Evolutionary conservation across 2,797 vertebrate genomes (phyloP).

Genomic region (Leucoraja ocellata): DNA sequence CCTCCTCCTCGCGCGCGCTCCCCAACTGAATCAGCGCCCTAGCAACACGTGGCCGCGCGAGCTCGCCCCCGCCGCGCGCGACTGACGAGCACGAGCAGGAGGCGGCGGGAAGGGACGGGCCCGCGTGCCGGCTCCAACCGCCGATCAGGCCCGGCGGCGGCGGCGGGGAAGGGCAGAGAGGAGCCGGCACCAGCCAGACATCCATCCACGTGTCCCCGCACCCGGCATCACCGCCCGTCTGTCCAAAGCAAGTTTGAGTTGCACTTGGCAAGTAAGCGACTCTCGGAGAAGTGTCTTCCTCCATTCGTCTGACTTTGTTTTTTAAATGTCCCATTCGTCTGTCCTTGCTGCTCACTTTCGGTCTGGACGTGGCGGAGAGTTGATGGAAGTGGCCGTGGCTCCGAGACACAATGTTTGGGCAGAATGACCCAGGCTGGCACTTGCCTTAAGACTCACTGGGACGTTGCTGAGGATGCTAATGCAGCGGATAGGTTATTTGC

Average conservation of each 20-base stretch:
- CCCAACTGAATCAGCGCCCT: neutral
- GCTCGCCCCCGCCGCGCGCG: neutral
- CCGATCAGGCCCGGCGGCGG: neutral
- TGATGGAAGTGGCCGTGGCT: neutral
- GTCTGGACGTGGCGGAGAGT: neutral
- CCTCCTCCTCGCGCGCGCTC: neutral
- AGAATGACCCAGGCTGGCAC: neutral
- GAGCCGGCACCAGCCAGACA: neutral
- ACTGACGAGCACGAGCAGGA: neutral
- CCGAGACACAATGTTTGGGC: too few relatives aligned
- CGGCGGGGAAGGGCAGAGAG: neutral
- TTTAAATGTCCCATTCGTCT: neutral
- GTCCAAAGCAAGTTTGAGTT: neutral
- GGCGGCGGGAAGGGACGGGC: neutral
- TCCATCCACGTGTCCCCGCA: too few relatives aligned
- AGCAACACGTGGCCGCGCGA: slow-evolving; percentile 2
- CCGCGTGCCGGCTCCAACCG: neutral
- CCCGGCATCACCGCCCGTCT: too few relatives aligned
- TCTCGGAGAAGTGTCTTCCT: neutral
- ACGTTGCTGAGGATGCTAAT: too few relatives aligned
- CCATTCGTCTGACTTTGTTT: neutral
- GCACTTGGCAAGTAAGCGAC: neutral
- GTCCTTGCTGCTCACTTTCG: neutral
- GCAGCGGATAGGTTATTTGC: too few relatives aligned
- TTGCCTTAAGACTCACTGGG: too few relatives aligned